These are phyloP conservation scores for Patagioenas fasciata DNA, from an alignment of 2,113 vertebrate genomes.

Conservation along the genomic window DNA sequence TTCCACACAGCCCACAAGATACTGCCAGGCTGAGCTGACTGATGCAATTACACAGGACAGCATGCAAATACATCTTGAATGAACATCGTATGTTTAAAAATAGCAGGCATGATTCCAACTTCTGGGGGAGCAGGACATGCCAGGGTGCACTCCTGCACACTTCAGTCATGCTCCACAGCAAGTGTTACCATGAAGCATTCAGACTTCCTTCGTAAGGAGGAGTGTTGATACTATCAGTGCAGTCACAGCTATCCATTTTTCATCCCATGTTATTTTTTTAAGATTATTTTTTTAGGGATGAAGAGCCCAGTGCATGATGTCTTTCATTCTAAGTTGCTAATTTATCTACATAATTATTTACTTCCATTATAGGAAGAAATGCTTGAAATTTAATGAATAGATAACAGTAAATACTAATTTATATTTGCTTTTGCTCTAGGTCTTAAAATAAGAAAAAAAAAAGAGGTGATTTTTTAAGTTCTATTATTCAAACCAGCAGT, in stretches of 20 bases:
- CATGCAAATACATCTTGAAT: fast-evolving
- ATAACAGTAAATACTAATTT: background rate
- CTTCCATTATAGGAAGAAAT: background rate
- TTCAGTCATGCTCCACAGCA: background rate
- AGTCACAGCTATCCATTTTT: background rate
- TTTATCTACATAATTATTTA: background rate
- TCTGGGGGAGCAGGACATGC: background rate
- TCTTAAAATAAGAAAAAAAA: background rate
- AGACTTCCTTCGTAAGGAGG: background rate
- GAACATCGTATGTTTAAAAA: background rate
- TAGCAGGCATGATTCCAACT: background rate
- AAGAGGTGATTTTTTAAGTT: background rate
- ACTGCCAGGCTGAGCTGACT: background rate
- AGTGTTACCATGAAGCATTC: background rate
- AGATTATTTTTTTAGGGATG: background rate
- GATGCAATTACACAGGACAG: background rate
- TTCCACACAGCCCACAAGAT: background rate
- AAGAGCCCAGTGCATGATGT: background rate
- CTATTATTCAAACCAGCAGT: background rate
- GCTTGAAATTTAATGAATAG: background rate
- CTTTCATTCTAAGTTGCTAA: background rate
- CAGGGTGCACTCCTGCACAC: background rate
- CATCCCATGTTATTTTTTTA: background rate
- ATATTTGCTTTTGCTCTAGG: background rate
- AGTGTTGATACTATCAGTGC: background rate